phyloP scores from a whole-genome alignment of 2,888 invertebrate species.

The Synergus japonicus region DNA sequence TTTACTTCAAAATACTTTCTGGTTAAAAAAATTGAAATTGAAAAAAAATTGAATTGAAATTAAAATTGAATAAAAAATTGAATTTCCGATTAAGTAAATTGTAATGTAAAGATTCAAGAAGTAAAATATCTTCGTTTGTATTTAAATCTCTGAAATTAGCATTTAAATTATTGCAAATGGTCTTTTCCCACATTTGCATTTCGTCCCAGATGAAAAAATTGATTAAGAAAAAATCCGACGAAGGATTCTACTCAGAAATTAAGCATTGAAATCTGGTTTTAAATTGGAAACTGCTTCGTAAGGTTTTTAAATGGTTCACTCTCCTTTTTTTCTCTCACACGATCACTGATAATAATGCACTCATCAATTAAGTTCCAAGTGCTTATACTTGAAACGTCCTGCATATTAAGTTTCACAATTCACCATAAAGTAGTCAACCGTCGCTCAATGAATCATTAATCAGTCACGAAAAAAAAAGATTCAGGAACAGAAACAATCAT shows the following conservation, averaged over 20 bases:
- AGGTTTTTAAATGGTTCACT: background rate
- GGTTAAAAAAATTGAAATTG: too few relatives aligned
- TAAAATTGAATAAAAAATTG: too few relatives aligned
- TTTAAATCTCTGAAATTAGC: constrained; percentile 12
- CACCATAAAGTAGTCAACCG: background rate
- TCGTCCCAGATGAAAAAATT: background rate
- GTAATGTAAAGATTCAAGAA: background rate
- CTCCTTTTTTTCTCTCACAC: background rate
- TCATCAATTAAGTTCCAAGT: background rate
- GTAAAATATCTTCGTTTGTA: constrained; percentile 29
- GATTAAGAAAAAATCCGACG: background rate
- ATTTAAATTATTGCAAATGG: background rate
- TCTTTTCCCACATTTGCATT: constrained; percentile 19
- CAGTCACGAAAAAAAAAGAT: background rate
- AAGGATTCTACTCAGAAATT: constrained; percentile 6
- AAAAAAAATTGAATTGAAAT: too few relatives aligned
- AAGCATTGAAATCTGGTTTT: background rate
- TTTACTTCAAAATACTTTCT: too few relatives aligned
- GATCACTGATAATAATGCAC: constrained; percentile 6
- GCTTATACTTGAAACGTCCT: constrained; percentile 15
- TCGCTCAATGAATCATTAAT: background rate
- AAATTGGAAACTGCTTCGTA: constrained; percentile 1
- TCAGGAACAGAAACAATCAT: background rate
- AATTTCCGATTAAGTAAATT: background rate
- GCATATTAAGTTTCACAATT: background rate